Evolutionary conservation across 2,797 vertebrate species (phyloP).

Genomic region (Gobio occitaniae): DNA sequence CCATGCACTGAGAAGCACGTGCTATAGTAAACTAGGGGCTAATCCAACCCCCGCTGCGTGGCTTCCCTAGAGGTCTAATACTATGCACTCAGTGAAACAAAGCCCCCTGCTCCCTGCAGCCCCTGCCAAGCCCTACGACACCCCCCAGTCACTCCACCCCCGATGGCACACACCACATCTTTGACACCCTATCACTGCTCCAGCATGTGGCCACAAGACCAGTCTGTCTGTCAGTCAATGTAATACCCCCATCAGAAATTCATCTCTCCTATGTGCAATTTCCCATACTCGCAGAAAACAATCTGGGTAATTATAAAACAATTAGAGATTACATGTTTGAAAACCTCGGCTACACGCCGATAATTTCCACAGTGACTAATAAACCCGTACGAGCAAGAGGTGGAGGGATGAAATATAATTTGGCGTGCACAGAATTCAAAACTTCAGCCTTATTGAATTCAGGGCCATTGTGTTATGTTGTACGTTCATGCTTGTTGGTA

Average conservation of each 20-base stretch:
- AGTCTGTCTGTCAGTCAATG: slow-evolving; percentile 51
- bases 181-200: slow-evolving; percentile 49
- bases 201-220: slow-evolving; percentile 55
- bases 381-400: slow-evolving; percentile 20
- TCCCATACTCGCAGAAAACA: slow-evolving; percentile 32
- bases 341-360: slow-evolving; percentile 19
- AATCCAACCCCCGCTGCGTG: slow-evolving; percentile 80
- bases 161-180: slow-evolving; percentile 50
- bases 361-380: slow-evolving; percentile 47
- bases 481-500: slow-evolving; percentile 71
- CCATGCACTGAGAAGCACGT: slow-evolving; percentile 79
- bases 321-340: slow-evolving; percentile 53
- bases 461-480: slow-evolving; percentile 64
- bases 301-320: slow-evolving; percentile 50
- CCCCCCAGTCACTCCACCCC: slow-evolving; percentile 57
- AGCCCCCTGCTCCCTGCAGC: slow-evolving; percentile 79
- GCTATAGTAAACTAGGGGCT: slow-evolving; percentile 74
- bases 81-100: slow-evolving; percentile 81
- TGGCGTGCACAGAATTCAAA: slow-evolving; percentile 58
- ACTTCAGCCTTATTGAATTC: slow-evolving; percentile 69
- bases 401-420: slow-evolving; percentile 34
- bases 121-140: slow-evolving; percentile 72
- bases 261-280: slow-evolving; percentile 39
- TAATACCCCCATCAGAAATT: slow-evolving; percentile 40
- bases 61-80: slow-evolving; percentile 82